Evolutionary conservation across 2,797 vertebrate genomes (phyloP), one percentile per base, ranked within the genome.

Genomic region (Thunnus albacares): DNA sequence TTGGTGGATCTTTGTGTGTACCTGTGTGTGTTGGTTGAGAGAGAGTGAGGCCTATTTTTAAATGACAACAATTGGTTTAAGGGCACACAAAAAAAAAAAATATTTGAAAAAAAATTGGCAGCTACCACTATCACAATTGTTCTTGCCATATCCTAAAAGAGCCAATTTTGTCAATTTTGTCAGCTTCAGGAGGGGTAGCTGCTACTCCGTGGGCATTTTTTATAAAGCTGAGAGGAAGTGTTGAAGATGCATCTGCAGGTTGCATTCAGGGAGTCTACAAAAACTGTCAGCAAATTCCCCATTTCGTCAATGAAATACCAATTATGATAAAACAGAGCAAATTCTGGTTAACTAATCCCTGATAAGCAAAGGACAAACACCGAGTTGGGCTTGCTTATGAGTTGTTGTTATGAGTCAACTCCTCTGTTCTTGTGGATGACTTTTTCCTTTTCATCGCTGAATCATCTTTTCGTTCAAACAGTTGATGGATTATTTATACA

Each of bases 361-460:
- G 71, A 77, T 63, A 74, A 79, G 45, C 14, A 47, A 70, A 71
- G 77, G 74, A 89, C 82, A 80, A 80, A 84, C 85, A 79, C 82
- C 57, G 79, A 84, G 87, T 63, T 74, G 35, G 58, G 69, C 83
- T 80, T 72, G 58, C 75, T 72, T 60, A 74, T 63, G 85, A 90
- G 78, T 86, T 89, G 91, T 89, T 90, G 83, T 91, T 84, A 77
- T 93, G 89, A 94, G 78, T 93, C 91, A 93, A 77, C 72, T 84
- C 77, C 84, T 82, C 81, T 92, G 90, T 92, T 92, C 87, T 90
- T 88, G 87, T 89, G 65, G 89, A 92, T 90, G 87, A 92, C 87
- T 88, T 88, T 82, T 79, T 79, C 79, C 33, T 77, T 80, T 79
- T 88, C 78, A 81, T 33, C 71, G n/a, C 77, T 91, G 89, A 94